These are phyloP conservation scores for Ascaphus truei DNA, from an alignment of 2,113 vertebrate species.

Conservation along the genomic window DNA sequence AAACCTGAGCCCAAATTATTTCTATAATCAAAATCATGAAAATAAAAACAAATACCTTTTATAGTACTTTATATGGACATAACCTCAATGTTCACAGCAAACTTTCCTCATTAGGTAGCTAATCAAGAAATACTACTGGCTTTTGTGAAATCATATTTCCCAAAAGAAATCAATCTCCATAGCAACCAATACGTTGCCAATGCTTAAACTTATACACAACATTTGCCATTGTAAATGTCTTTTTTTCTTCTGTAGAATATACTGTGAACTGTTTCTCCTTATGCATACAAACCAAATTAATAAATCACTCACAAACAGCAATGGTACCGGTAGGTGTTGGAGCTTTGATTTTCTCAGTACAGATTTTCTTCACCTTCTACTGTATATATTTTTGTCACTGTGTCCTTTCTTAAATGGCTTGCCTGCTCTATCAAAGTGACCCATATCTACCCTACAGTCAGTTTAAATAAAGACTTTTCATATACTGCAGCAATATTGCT, in stretches of 20 bases:
- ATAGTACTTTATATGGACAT: constrained; percentile 23
- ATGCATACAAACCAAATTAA: background rate
- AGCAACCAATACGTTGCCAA: constrained; percentile 4
- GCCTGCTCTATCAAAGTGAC: constrained; percentile 31
- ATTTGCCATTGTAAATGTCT: background rate
- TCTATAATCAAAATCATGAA: too few relatives aligned
- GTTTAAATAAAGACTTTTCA: constrained; percentile 28
- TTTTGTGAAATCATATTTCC: constrained; percentile 23
- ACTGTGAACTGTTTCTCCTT: background rate
- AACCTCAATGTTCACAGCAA: constrained; percentile 29
- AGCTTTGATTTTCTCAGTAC: constrained; percentile 35
- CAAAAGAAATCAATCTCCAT: constrained; percentile 25
- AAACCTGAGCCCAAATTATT: background rate
- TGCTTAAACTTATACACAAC: background rate
- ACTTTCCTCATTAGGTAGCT: constrained; percentile 32
- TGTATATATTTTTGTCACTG: background rate
- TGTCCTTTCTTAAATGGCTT: constrained; percentile 36
- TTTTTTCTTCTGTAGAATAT: background rate
- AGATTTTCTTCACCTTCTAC: constrained; percentile 5
- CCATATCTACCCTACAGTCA: constrained; percentile 32
- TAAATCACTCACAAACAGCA: background rate
- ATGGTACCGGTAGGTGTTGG: constrained; percentile 1
- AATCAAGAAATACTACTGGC: constrained; percentile 31
- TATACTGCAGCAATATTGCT: constrained; percentile 33
- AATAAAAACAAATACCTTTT: background rate